Evolutionary conservation across 2,113 vertebrate genomes (phyloP).

Genomic region (Limanda limanda): DNA sequence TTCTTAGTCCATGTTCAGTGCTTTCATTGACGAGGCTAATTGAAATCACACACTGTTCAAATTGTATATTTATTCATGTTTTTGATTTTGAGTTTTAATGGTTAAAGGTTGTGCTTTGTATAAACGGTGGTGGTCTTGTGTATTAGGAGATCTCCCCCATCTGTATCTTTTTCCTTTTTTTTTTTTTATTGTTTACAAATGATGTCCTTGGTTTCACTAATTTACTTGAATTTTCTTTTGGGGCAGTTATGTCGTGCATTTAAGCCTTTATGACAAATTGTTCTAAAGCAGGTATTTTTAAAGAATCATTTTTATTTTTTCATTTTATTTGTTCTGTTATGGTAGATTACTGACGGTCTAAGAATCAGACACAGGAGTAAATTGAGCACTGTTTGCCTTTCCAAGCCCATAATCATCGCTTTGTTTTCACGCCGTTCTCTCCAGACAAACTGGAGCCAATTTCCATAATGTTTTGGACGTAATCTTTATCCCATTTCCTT

Average conservation of each 20-base stretch:
- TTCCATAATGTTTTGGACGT: slow-evolving; percentile 25
- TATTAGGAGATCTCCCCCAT: slow-evolving; percentile 46
- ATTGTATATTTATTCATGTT: slow-evolving; percentile 81
- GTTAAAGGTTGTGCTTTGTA: slow-evolving; percentile 73
- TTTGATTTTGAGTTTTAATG: slow-evolving; percentile 71
- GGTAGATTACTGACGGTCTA: slow-evolving; percentile 55
- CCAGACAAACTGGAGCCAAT: slow-evolving; percentile 12
- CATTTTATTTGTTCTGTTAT: slow-evolving; percentile 36
- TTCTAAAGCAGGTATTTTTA: slow-evolving; percentile 75
- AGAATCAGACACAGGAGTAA: slow-evolving; percentile 67
- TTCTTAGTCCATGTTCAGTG: slow-evolving; percentile 68
- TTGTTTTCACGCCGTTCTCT: not conserved
- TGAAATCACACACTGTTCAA: slow-evolving; percentile 75
- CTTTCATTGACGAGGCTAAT: slow-evolving; percentile 62
- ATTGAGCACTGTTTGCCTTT: slow-evolving; percentile 67
- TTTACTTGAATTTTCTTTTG: slow-evolving; percentile 78
- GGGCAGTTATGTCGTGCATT: slow-evolving; percentile 69
- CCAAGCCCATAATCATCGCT: slow-evolving; percentile 37
- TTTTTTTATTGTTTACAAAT: slow-evolving; percentile 63
- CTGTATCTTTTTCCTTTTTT: slow-evolving; percentile 29
- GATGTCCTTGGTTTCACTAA: slow-evolving; percentile 65
- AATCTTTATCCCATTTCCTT: slow-evolving; percentile 37
- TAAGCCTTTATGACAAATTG: slow-evolving; percentile 73
- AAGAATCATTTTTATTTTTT: slow-evolving; percentile 53
- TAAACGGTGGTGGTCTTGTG: slow-evolving; percentile 66